A percentile compares a stretch with the other conserved stretches of the same genome.
These are phyloP conservation scores for Epirrhoe tristata DNA, from an alignment of 2,888 invertebrate genomes.

Conservation along the genomic window DNA sequence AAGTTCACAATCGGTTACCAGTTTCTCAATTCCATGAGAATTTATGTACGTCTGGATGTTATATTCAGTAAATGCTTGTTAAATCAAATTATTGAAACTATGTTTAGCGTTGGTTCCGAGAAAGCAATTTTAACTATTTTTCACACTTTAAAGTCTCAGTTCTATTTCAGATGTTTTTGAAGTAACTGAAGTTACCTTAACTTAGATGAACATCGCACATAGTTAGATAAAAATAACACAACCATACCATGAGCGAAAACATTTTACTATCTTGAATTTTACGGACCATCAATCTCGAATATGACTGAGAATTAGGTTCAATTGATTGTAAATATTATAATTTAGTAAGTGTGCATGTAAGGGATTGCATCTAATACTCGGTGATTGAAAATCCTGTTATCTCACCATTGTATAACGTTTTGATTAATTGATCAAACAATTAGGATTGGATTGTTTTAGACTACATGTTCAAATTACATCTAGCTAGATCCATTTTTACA, in stretches of 20 bases:
- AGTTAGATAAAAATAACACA: not conserved
- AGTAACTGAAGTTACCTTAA: slow-evolving; percentile 5
- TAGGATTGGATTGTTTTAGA: slow-evolving; percentile 40
- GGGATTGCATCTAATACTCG: slow-evolving; percentile 54
- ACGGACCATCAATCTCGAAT: slow-evolving; percentile 67
- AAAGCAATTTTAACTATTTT: not conserved
- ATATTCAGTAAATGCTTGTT: not conserved
- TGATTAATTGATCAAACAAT: slow-evolving; percentile 42
- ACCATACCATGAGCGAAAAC: slow-evolving; percentile 23
- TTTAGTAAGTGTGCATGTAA: slow-evolving; percentile 57
- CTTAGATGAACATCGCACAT: not conserved
- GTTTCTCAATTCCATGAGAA: slow-evolving; percentile 37
- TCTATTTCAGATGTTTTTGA: no score
- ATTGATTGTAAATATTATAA: slow-evolving; percentile 75
- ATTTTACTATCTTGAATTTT: slow-evolving; percentile 37
- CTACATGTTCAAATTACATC: slow-evolving; percentile 37
- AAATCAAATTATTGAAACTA: slow-evolving; percentile 3
- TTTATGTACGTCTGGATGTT: slow-evolving; percentile 13
- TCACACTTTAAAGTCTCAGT: not conserved
- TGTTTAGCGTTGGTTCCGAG: not conserved
- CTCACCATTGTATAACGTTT: slow-evolving; percentile 48
- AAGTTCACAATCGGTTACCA: slow-evolving; percentile 66
- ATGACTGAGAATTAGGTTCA: slow-evolving; percentile 83
- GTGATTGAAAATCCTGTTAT: slow-evolving; percentile 57
- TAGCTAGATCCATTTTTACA: slow-evolving; percentile 21